phyloP scores from a whole-genome alignment of 2,888 invertebrate species.

The Diarsia mendica region DNA sequence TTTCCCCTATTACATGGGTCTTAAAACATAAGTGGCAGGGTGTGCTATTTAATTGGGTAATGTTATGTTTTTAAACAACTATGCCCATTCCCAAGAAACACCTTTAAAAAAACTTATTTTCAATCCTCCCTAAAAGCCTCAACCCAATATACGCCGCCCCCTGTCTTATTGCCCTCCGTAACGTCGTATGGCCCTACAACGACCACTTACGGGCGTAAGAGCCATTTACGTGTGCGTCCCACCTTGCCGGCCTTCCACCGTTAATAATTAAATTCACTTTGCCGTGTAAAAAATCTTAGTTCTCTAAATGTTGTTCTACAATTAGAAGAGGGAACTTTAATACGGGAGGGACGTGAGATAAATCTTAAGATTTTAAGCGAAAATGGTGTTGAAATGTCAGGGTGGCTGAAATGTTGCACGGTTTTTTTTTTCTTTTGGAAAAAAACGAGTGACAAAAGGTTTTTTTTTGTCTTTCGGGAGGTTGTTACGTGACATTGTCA shows the following conservation, averaged over 20 bases:
- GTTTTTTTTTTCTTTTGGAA: background rate
- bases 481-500: too few relatives aligned
- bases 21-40: too few relatives aligned
- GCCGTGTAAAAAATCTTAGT: conserved; percentile 58
- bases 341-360: conserved; percentile 5
- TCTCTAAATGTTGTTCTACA: conserved; percentile 44
- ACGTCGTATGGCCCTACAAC: conserved; percentile 58
- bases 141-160: conserved; percentile 43
- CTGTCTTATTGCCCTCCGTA: conserved; percentile 50
- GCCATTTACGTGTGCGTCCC: conserved; percentile 63
- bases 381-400: conserved; percentile 22
- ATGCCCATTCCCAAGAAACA: too few relatives aligned
- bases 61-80: too few relatives aligned
- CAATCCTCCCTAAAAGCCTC: background rate
- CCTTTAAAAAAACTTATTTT: background rate
- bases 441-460: background rate
- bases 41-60: too few relatives aligned
- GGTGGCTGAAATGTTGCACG: background rate
- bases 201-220: conserved; percentile 65
- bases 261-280: conserved; percentile 68
- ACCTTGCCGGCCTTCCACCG: conserved; percentile 53
- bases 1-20: too few relatives aligned
- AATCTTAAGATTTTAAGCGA: conserved; percentile 41
- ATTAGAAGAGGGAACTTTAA: conserved; percentile 40
- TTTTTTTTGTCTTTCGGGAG: background rate